A percentile compares a stretch with the other conserved stretches of the same genome.
Evolutionary conservation across 2,888 invertebrate genomes (phyloP).

Genomic region (Ophioninae sp.): DNA sequence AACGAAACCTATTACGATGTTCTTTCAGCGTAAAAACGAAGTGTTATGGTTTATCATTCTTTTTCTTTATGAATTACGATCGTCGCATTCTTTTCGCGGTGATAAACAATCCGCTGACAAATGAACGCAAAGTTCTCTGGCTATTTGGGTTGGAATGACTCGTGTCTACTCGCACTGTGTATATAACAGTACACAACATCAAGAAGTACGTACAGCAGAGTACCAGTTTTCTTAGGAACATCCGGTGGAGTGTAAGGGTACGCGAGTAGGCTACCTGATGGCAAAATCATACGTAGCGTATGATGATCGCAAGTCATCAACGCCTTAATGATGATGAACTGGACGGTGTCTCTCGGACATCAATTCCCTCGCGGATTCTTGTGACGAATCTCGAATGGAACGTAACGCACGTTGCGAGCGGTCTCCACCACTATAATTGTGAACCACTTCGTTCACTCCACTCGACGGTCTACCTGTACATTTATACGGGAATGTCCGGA

Average conservation of each 20-base stretch:
- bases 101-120: not conserved
- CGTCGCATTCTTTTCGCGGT: not conserved
- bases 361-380: slow-evolving; percentile 40
- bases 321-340: slow-evolving; percentile 74
- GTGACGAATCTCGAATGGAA: slow-evolving; percentile 53
- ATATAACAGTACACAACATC: slow-evolving; percentile 10
- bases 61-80: not conserved
- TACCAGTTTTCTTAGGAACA: slow-evolving; percentile 30
- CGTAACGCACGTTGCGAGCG: slow-evolving; percentile 40
- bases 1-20: too few species aligned
- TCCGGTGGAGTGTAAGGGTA: slow-evolving; percentile 34
- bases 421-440: slow-evolving; percentile 9
- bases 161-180: not conserved
- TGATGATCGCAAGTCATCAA: slow-evolving; percentile 72
- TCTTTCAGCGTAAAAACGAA: too few species aligned
- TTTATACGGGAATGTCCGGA: slow-evolving; percentile 17
- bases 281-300: slow-evolving; percentile 50
- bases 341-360: slow-evolving; percentile 28
- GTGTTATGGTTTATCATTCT: not conserved
- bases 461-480: not conserved
- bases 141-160: not conserved
- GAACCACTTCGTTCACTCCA: not conserved
- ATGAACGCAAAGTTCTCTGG: not conserved
- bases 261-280: slow-evolving; percentile 42
- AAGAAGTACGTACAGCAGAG: slow-evolving; percentile 30